Evolutionary conservation across 2,888 invertebrate species (phyloP), one percentile per base, ranked within the genome.

Genomic region (Pachymerium ferrugineum): DNA sequence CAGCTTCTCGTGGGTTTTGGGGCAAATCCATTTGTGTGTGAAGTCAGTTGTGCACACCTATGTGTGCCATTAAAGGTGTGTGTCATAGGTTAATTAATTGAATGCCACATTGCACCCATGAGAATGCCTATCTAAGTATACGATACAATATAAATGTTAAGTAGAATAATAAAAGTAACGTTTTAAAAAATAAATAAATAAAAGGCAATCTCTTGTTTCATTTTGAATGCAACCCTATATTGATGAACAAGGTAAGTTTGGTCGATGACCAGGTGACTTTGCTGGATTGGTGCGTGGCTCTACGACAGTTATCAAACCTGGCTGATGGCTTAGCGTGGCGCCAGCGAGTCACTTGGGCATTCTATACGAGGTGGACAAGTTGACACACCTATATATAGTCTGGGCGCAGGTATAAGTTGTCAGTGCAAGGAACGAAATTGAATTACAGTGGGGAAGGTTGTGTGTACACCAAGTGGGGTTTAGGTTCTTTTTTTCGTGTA

Each of bases 1-100:
- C 62, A 62, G 62, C 62, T 62, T 62, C 62, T 62, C 62, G 62
- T 62, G 62, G 62, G 62, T 62, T 62, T 62, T 62, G 62, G 62
- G 62, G 62, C 62, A 62, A 62, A 62, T 62, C 62, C 62, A 62
- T 62, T 62, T 62, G 62, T 62, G 47, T 47, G 62, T 62, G 62
- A 62, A 62, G 62, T 62, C 62, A 62, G 62, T 62, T 62, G 62
- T 62, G 62, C 62, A 62, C 62, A 62, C 62, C 62, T 62, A 62
- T 62, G 62, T 62, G 62, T 62, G 62, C 62, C 62, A 62, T 62
- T 62, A 62, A n/a, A 62, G 62, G 62, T 62, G 62, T 28, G 25
- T 62, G 62, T 62, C 62, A 62, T 62, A 62, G 62, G 62, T 62
- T 62, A 62, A 62, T 62, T 62, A 62, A 62, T 62, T 62, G 62